phyloP scores from a whole-genome alignment of 2,888 invertebrate genomes.

The Glyphotaelius pellucidus region DNA sequence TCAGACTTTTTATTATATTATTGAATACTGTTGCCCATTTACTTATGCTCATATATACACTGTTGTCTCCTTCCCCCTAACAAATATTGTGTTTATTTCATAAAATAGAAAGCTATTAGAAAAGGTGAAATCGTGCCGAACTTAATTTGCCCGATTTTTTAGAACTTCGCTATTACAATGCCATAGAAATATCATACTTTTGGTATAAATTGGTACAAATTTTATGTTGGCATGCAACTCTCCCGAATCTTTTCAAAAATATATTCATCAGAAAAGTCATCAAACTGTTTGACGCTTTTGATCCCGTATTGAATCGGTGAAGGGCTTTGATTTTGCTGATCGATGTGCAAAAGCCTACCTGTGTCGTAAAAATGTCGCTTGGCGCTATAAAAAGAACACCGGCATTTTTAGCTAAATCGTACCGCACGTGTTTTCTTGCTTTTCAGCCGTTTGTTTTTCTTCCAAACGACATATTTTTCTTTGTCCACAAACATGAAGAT shows the following conservation, averaged over 20 bases:
- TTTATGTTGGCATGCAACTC: not conserved
- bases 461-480: not conserved
- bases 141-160: too few species aligned
- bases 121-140: too few species aligned
- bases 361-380: not conserved
- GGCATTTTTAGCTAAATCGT: not conserved
- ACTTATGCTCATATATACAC: too few species aligned
- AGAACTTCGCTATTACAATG: too few species aligned
- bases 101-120: too few species aligned
- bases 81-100: too few species aligned
- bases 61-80: too few species aligned
- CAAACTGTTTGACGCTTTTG: not conserved
- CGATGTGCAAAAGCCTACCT: not conserved
- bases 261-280: not conserved
- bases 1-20: too few species aligned
- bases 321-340: not conserved
- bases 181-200: too few species aligned
- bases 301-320: not conserved
- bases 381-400: not conserved
- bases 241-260: not conserved
- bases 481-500: not conserved
- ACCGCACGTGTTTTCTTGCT: not conserved
- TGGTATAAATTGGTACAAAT: too few species aligned
- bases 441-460: not conserved
- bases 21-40: too few species aligned